Evolutionary conservation across 2,797 vertebrate species (phyloP).

Genomic region (Pantherophis vulpinus): DNA sequence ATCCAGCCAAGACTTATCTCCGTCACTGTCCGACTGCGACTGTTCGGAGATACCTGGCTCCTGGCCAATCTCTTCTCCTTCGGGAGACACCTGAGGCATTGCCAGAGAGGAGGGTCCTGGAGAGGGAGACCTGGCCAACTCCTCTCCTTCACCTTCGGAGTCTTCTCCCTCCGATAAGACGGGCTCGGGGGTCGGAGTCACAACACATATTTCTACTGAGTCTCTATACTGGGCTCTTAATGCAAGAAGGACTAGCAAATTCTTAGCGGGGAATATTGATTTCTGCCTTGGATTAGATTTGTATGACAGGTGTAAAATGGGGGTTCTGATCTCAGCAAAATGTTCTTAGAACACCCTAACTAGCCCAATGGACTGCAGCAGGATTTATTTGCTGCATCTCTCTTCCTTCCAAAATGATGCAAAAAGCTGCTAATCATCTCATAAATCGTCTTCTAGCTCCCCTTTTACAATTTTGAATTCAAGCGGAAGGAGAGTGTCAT

Average conservation of each 20-base stretch:
- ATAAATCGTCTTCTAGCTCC: background rate
- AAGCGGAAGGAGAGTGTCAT: background rate
- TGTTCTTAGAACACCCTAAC: background rate
- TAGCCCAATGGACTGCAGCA: background rate
- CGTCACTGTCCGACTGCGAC: too few relatives aligned
- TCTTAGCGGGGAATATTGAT: background rate
- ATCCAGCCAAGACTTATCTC: too few relatives aligned
- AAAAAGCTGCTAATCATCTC: background rate
- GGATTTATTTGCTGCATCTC: background rate
- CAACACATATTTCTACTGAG: background rate
- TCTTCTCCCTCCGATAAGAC: too few relatives aligned
- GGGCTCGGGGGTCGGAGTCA: too few relatives aligned
- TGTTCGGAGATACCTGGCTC: too few relatives aligned
- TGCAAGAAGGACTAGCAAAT: background rate
- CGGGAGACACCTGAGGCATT: too few relatives aligned
- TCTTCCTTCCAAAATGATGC: background rate
- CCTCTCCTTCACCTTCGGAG: too few relatives aligned
- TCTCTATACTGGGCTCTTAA: background rate
- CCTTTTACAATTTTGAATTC: background rate
- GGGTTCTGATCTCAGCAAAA: background rate
- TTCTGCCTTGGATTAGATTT: background rate
- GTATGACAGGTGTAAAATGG: background rate
- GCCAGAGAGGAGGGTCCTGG: too few relatives aligned
- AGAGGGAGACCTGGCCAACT: too few relatives aligned
- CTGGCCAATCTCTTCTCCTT: too few relatives aligned